Conservation (phyloP, 2,113 vertebrate species). For the Blennius ocellaris region DNA sequence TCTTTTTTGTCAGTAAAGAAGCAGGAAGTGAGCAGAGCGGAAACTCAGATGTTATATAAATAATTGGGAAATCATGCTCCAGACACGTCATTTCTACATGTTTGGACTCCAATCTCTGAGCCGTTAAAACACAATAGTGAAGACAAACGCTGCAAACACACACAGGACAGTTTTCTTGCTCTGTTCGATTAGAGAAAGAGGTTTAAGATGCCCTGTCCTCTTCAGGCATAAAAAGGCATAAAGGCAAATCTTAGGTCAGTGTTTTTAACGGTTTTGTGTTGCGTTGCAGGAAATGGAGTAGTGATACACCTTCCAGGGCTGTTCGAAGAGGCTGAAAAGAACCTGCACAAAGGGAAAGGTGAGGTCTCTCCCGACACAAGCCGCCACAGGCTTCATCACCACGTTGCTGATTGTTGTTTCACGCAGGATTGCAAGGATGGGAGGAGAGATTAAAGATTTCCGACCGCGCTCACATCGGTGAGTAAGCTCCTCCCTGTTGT, state of each 20-base stretch:
- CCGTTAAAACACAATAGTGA: no score
- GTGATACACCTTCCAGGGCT: conserved; percentile 87
- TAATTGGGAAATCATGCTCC: conserved; percentile 5
- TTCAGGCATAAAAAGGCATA: no score
- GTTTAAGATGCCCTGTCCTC: no score
- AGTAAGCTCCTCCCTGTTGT: neutral
- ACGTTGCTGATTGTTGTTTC: neutral
- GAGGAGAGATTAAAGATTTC: conserved; percentile 86
- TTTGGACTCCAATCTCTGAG: no score
- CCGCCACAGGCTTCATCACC: neutral
- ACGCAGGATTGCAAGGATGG: conserved; percentile 85
- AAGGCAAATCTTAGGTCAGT: no score
- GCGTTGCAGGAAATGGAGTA: conserved; percentile 83
- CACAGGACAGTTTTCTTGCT: no score
- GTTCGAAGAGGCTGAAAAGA: conserved; percentile 86
- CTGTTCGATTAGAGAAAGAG: no score
- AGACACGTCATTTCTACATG: no score
- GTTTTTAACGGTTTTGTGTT: neutral
- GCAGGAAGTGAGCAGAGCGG: neutral
- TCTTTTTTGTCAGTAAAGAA: neutral
- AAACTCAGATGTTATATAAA: neutral
- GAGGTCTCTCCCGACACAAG: neutral
- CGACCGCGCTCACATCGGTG: conserved; percentile 87
- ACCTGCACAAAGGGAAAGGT: conserved; percentile 85
- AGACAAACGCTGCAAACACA: no score